Evolutionary conservation across 1,140 invertebrate genomes (phyloP).

Genomic region (Xylocopa sonorina): DNA sequence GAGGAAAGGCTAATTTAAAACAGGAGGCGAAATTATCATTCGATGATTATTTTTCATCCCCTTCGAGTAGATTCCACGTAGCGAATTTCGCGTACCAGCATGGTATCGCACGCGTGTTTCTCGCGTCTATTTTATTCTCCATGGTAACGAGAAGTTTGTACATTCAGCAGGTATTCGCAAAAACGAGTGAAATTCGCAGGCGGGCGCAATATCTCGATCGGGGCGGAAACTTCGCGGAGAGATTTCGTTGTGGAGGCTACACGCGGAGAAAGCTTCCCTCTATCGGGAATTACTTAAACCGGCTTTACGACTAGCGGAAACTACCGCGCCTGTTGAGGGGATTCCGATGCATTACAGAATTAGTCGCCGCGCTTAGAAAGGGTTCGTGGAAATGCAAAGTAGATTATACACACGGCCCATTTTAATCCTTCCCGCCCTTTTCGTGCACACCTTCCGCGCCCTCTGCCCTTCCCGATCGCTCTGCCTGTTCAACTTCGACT

Average conservation of each 20-base stretch:
- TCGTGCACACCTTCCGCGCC: slow-evolving; percentile 25
- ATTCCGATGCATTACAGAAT: slow-evolving; percentile 81
- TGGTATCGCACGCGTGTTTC: too few relatives aligned
- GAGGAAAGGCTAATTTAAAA: too few relatives aligned
- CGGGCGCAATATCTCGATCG: background rate
- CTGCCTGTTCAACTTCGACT: slow-evolving; percentile 6
- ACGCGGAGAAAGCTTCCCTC: slow-evolving; percentile 70
- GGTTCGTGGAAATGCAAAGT: slow-evolving; percentile 79
- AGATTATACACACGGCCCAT: slow-evolving; percentile 76
- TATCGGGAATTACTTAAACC: slow-evolving; percentile 81
- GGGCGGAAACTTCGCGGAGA: slow-evolving; percentile 28
- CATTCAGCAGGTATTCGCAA: background rate
- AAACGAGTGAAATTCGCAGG: background rate
- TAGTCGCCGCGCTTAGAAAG: slow-evolving; percentile 80
- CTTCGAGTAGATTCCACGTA: too few relatives aligned
- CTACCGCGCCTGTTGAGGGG: slow-evolving; percentile 74
- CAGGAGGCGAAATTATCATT: too few relatives aligned
- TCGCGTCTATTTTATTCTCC: background rate
- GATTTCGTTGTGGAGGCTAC: slow-evolving; percentile 40
- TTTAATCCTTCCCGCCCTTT: slow-evolving; percentile 73
- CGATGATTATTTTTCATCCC: too few relatives aligned
- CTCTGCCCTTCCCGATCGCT: slow-evolving; percentile 28
- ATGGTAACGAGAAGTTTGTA: background rate
- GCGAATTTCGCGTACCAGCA: too few relatives aligned
- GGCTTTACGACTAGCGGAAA: slow-evolving; percentile 80